phyloP scores from a whole-genome alignment of 2,888 invertebrate species.

The Cetonia aurata region DNA sequence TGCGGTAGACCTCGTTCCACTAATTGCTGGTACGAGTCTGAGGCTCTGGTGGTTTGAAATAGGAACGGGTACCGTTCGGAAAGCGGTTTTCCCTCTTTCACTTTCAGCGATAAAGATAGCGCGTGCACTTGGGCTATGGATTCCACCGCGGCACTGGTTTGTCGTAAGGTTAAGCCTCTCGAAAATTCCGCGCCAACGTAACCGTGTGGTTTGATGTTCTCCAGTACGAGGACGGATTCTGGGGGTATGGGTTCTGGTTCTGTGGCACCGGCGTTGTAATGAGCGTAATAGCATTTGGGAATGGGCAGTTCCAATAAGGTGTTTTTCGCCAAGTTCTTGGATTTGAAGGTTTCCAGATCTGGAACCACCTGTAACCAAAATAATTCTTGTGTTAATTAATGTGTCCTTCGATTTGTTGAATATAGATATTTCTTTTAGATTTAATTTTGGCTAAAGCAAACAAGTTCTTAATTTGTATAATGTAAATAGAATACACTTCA shows the following conservation, averaged over 20 bases:
- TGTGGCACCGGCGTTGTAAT: conserved; percentile 69
- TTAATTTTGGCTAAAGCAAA: too few relatives aligned
- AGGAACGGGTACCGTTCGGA: conserved; percentile 75
- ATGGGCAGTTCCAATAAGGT: conserved; percentile 73
- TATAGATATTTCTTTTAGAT: too few relatives aligned
- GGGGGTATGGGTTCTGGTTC: conserved; percentile 67
- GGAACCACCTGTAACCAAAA: conserved; percentile 73
- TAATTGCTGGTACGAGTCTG: conserved; percentile 83
- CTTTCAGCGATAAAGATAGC: conserved; percentile 75
- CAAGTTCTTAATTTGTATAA: too few relatives aligned
- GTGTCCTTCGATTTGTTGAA: too few relatives aligned
- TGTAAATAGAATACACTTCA: too few relatives aligned
- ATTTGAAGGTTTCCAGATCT: conserved; percentile 75
- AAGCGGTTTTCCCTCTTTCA: conserved; percentile 68
- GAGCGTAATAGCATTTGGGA: conserved; percentile 78
- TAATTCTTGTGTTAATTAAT: too few relatives aligned
- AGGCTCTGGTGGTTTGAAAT: conserved; percentile 83
- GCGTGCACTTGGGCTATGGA: conserved; percentile 82
- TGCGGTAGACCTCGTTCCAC: conserved; percentile 84
- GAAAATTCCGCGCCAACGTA: conserved; percentile 78
- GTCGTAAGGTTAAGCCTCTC: conserved; percentile 74
- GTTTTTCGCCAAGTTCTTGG: conserved; percentile 64
- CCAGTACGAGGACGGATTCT: conserved; percentile 80
- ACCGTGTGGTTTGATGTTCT: conserved; percentile 78
- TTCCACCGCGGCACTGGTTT: conserved; percentile 78